Conservation (phyloP, 2,113 vertebrate species). For the Serilophus lunatus region DNA sequence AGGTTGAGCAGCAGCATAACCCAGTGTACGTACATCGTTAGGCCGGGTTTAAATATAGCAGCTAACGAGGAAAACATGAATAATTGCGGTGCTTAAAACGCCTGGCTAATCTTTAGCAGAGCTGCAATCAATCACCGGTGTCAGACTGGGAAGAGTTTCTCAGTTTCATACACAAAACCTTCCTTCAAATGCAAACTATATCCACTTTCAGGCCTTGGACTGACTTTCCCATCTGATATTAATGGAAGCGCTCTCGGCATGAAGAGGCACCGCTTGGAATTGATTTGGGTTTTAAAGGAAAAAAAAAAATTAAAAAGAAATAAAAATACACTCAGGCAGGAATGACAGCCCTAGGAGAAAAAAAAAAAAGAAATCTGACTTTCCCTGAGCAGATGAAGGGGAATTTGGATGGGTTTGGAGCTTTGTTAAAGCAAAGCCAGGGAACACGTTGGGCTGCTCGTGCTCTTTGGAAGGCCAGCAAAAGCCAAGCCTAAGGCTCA, state of each 20-base stretch:
- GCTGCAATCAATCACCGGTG: slow-evolving; percentile 75
- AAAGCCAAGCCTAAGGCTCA: not conserved
- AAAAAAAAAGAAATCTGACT: not conserved
- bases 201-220: slow-evolving; percentile 57
- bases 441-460: not conserved
- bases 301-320: not conserved
- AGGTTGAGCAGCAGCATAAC: not conserved
- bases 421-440: not conserved
- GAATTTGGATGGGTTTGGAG: not conserved
- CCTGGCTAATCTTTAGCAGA: slow-evolving; percentile 77
- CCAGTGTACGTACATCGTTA: not conserved
- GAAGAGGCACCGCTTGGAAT: not conserved
- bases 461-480: not conserved
- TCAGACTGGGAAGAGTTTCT: slow-evolving; percentile 65
- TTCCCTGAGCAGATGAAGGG: not conserved
- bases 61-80: slow-evolving; percentile 30
- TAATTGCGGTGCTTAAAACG: slow-evolving; percentile 66
- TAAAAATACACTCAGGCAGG: not conserved
- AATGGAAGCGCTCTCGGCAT: slow-evolving; percentile 39
- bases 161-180: slow-evolving; percentile 73
- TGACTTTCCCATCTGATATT: slow-evolving; percentile 46
- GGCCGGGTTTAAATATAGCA: slow-evolving; percentile 52
- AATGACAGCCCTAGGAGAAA: not conserved
- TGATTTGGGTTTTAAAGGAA: not conserved
- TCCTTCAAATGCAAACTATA: slow-evolving; percentile 60